Base-by-base conservation (phyloP, 2,113 vertebrate species). In the Cnemophilus loriae region DNA sequence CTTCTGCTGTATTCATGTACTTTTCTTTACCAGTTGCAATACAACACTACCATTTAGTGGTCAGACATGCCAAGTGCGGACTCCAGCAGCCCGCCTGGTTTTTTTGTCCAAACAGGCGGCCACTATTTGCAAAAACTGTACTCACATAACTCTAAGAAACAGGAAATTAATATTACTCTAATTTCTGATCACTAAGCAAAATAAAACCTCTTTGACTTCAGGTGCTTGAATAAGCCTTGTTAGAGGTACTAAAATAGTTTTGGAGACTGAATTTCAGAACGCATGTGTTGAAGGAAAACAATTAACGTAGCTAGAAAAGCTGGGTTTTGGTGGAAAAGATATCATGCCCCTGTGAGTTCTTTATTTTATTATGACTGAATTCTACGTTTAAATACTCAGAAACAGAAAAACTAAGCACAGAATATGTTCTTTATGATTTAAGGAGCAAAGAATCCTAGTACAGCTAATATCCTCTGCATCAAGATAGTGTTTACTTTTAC, bases 31-130 rank as follows among this genome's bases (percentile, higher is more conserved):
- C 79, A 95, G 60, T 1, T 80, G 57, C 53, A 89, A 93, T 76
- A 46, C 82, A 96, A 92, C 14, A 85, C 91, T 73, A 95, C 95
- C 96, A 0, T 96, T 95, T 78, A 88, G 95, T 95, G 95, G 97
- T 46, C 83, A 97, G 69, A 95, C 33, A 53, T 3, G 9, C n/a
- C 37, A 96, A 96, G 23, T 92, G 83, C 67, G 0, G 63, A 39
- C n/a, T 68, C 23, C 32, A 89, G 70, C 65, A 90, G 60, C 41
- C 53, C 60, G 76, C 37, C 6, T 16, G 44, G 47, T 20, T 44
- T 64, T 50, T 50, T 18, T 67, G 18, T 32, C 49, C 30, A 35
- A 67, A 77, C n/a, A 77, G 37, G 52, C 74, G 52, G 57, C 5
- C 87, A 41, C 15, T 84, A n/a, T 77, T 87, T 92, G 35, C 67